phyloP scores from a whole-genome alignment of 2,888 invertebrate genomes.

The Plagiodera versicolora region DNA sequence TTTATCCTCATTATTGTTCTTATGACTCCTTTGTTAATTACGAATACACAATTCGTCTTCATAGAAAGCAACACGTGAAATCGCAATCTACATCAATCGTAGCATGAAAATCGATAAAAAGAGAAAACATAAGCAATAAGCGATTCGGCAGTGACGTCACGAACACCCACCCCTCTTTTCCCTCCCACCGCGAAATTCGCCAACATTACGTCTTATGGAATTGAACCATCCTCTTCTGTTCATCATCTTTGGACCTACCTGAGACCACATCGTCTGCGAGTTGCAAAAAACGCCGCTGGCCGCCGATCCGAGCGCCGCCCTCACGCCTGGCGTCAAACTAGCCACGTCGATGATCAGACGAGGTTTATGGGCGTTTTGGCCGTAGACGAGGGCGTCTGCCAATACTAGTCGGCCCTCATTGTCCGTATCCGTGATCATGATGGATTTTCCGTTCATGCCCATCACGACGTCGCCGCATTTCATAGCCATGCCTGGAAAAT shows the following conservation, averaged over 20 bases:
- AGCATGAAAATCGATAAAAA: no score
- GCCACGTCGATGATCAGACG: slow-evolving; percentile 69
- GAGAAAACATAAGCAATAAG: no score
- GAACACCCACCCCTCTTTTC: no score
- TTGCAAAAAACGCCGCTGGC: slow-evolving; percentile 62
- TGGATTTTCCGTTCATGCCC: slow-evolving; percentile 62
- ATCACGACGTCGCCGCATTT: slow-evolving; percentile 57
- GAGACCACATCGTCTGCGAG: slow-evolving; percentile 58
- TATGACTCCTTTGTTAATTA: no score
- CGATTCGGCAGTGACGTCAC: no score
- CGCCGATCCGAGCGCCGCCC: slow-evolving; percentile 58
- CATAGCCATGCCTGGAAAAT: slow-evolving; percentile 56
- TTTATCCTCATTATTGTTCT: no score
- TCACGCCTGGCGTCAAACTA: slow-evolving; percentile 65
- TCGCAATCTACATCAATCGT: no score
- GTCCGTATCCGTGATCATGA: slow-evolving; percentile 64
- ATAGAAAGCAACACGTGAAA: no score
- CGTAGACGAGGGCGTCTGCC: slow-evolving; percentile 51
- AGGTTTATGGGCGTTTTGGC: slow-evolving; percentile 59
- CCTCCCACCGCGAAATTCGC: no score
- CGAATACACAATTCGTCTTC: no score
- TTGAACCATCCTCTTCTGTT: no score
- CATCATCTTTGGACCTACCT: slow-evolving; percentile 20
- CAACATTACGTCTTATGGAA: no score
- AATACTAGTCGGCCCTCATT: slow-evolving; percentile 57